Evolutionary conservation across 92 coral and sea anemone species (phyloP), one percentile per base, ranked within the genome.

Genomic region (Palythoa grandis): DNA sequence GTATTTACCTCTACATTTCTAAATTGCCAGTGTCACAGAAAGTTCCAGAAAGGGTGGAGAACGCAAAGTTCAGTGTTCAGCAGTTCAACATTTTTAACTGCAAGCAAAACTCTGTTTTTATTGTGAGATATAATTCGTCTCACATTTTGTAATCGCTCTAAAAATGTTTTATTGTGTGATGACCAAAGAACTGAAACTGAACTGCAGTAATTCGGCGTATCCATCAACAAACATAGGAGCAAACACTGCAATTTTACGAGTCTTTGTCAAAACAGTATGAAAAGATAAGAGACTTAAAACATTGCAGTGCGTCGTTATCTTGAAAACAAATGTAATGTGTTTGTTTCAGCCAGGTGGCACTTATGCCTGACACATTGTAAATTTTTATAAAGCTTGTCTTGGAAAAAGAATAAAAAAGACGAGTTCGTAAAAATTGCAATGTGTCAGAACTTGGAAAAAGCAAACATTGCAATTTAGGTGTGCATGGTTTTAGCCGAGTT

Each of bases 341-440:
- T 12, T 43, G 3, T 53, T 75, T 52, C 38, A 37, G 20, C 17
- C 8, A 50, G 19, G 7, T 75, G 16, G 22, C 12, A 24, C 75
- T 12, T 22, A 0, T n/a, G 14, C 25, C 58, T 74, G 61, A 74
- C n/a, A 74, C 66, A 13, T 25, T 76, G 60, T 35, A 14, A 53
- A 25, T 52, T 76, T 76, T 76, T 52, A 14, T 14, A 24, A 54
- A 76, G 82, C 48, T 53, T 29, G 60, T 76, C 68, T 53, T 54
- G 16, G 16, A 11, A 75, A 4, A 20, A 52, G 37, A 29, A 40
- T 13, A 43, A 5, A 76, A 76, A 76, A 54, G 67, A 54, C 17
- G 52, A n/a, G 80, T 54, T 76, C 82, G 8, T 16, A 56, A 76
- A 76, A 76, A 53, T 13, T 52, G 38, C 43, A 25, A 11, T 54